Conservation (phyloP, 2,113 vertebrate genomes). For the Capreolus pygargus region DNA sequence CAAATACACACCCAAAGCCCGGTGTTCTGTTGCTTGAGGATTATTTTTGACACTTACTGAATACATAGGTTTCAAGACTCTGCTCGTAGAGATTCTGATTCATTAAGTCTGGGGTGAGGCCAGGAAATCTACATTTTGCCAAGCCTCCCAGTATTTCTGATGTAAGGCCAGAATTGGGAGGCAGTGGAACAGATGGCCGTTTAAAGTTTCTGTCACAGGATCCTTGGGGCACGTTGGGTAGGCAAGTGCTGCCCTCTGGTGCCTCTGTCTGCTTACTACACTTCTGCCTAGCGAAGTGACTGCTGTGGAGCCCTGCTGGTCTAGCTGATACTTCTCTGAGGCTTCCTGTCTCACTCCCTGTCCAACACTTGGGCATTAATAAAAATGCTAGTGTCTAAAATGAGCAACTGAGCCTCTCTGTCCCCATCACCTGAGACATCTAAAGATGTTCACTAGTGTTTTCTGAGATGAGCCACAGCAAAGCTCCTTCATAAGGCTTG, state of each 20-base stretch:
- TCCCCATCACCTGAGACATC: not conserved
- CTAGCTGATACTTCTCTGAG: not conserved
- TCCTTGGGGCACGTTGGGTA: fast-evolving
- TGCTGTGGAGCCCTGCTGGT: not conserved
- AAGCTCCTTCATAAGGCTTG: not conserved
- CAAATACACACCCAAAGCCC: not conserved
- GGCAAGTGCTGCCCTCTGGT: conserved; percentile 47
- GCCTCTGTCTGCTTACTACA: not conserved
- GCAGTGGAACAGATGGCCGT: not conserved
- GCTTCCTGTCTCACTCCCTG: not conserved
- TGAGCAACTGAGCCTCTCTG: not conserved
- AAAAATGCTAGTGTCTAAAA: not conserved
- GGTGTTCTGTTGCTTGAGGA: not conserved
- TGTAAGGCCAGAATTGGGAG: not conserved
- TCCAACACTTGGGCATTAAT: not conserved
- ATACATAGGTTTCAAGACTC: not conserved
- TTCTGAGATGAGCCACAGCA: not conserved
- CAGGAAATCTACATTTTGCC: not conserved
- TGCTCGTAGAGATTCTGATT: not conserved
- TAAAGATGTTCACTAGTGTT: not conserved
- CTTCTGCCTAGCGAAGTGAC: not conserved
- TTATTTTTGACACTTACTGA: conserved; percentile 26
- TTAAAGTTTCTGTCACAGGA: not conserved
- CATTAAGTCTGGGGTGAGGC: not conserved
- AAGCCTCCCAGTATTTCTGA: not conserved